A percentile compares a stretch with the other conserved stretches of the same genome.
Conservation (phyloP, 1,140 invertebrate species). For the Zaprionus tsacasi region DNA sequence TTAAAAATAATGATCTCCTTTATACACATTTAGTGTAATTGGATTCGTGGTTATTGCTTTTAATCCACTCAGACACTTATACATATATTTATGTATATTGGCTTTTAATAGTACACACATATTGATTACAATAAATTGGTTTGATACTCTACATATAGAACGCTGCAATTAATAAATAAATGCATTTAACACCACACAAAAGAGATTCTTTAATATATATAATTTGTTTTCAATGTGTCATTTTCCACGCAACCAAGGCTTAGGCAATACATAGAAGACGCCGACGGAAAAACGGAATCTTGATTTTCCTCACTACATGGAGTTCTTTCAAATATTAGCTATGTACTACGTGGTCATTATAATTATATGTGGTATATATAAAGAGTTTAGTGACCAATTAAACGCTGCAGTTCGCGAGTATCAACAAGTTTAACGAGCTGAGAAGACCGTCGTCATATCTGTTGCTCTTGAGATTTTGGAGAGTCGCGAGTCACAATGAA, state of each 20-base stretch:
- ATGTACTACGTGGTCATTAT: too few relatives aligned
- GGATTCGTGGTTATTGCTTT: not conserved
- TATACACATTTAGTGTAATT: not conserved
- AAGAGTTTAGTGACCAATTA: not conserved
- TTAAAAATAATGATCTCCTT: constrained; percentile 11
- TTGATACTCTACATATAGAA: constrained; percentile 7
- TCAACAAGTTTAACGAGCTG: not conserved
- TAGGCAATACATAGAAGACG: not conserved
- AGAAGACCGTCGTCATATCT: not conserved
- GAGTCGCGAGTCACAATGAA: not conserved
- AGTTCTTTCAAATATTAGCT: not conserved
- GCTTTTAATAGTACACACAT: not conserved
- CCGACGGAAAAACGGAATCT: not conserved
- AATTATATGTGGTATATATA: not conserved
- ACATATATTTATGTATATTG: not conserved
- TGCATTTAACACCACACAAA: constrained; percentile 1
- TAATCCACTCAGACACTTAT: not conserved
- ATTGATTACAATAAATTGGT: not conserved
- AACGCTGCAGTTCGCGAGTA: not conserved
- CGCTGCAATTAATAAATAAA: constrained; percentile 1
- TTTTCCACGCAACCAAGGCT: not conserved
- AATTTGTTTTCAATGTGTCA: not conserved
- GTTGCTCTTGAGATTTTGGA: not conserved
- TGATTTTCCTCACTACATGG: not conserved
- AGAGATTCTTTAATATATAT: not conserved